These are phyloP conservation scores for Sandelia bainsii DNA, from an alignment of 2,797 vertebrate genomes.

Conservation along the genomic window DNA sequence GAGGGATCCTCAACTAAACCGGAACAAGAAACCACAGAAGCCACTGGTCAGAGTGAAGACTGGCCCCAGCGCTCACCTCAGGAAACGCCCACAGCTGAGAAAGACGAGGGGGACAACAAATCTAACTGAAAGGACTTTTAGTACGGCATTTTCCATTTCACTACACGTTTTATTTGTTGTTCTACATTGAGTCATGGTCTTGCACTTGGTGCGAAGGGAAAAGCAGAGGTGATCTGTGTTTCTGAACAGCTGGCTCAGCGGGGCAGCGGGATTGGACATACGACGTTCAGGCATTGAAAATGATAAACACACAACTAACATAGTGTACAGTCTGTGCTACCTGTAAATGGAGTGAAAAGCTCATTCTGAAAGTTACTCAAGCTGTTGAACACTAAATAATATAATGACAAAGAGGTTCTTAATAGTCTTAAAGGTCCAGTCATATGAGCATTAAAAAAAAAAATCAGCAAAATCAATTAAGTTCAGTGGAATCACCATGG, in stretches of 20 bases:
- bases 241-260: constrained; percentile 29
- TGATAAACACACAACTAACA: not conserved
- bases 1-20: constrained; percentile 69
- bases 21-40: constrained; percentile 64
- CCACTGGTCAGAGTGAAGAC: constrained; percentile 67
- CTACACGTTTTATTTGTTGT: constrained; percentile 39
- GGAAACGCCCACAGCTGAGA: constrained; percentile 62
- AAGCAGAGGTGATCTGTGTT: constrained; percentile 6
- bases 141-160: constrained; percentile 47
- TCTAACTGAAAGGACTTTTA: constrained; percentile 71
- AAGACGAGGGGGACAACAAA: constrained; percentile 65
- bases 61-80: constrained; percentile 56
- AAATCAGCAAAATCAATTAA: not conserved
- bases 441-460: not conserved
- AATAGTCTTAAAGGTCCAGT: not conserved
- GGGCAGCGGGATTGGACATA: constrained; percentile 16
- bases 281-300: constrained; percentile 4
- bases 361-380: constrained; percentile 6
- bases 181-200: constrained; percentile 48
- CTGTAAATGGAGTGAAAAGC: constrained; percentile 27
- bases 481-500: not conserved
- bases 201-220: constrained; percentile 61
- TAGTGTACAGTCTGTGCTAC: not conserved
- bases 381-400: not conserved
- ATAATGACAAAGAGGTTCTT: not conserved